These are phyloP conservation scores for Antedon mediterranea DNA, from an alignment of 53 echinoderm and acorn worm species.

Conservation along the genomic window DNA sequence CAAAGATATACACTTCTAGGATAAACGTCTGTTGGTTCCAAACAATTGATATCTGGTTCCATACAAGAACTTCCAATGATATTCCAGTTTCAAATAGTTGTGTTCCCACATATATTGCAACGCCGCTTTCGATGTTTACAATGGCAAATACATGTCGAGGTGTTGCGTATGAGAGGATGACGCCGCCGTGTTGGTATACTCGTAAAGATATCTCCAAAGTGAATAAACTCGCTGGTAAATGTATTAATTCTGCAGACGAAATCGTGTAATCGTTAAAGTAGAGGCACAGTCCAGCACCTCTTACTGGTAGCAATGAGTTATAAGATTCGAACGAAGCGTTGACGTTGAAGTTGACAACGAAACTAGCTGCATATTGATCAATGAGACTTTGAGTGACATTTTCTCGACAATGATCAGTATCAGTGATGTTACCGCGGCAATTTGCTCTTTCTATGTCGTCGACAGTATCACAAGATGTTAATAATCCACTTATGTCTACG, in stretches of 20 bases:
- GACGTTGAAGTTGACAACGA: conserved; percentile 5
- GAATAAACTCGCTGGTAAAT: conserved; percentile 36
- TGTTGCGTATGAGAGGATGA: conserved; percentile 50
- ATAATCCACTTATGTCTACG: conserved; percentile 21
- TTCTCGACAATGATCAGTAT: conserved; percentile 15
- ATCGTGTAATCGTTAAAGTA: conserved; percentile 43
- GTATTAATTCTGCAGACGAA: conserved; percentile 16
- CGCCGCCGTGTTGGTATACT: conserved; percentile 29
- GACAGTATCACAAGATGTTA: conserved; percentile 43
- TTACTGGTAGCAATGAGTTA: conserved; percentile 23
- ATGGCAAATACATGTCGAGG: conserved; percentile 30
- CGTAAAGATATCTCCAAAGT: conserved; percentile 47
- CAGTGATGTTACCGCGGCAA: conserved; percentile 3
- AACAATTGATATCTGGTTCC: conserved; percentile 57
- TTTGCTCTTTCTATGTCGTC: conserved; percentile 26
- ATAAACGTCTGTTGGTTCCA: conserved; percentile 51
- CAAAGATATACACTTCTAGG: conserved; percentile 63
- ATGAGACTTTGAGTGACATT: conserved; percentile 35
- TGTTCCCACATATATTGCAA: conserved; percentile 15
- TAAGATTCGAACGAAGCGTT: conserved; percentile 16
- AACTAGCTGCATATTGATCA: conserved; percentile 33
- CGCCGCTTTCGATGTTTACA: conserved; percentile 18
- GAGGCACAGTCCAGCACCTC: conserved; percentile 43
- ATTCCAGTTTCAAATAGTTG: conserved; percentile 22
- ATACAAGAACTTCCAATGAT: conserved; percentile 19